Evolutionary conservation across 2,888 invertebrate genomes (phyloP), one percentile per base, ranked within the genome.

Genomic region (Chrysotoxum bicinctum): DNA sequence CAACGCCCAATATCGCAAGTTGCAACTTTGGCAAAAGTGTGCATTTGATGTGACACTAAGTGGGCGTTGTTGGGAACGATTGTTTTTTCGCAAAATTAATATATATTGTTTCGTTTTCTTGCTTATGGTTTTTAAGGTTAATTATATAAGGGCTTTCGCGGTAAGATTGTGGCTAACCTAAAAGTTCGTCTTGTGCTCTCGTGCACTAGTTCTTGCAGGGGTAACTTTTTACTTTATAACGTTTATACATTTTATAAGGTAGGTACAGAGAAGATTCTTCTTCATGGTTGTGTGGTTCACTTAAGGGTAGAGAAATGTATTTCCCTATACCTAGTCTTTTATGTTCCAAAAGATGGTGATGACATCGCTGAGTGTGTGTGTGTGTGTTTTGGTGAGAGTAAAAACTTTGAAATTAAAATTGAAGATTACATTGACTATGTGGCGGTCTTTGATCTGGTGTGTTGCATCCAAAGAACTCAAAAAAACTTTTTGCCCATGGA

Each of bases 321-420:
- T 85, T 73, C 60, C 81, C 69, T 81, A 81, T 73, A 72, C 73
- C 69, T 74, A 8, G 6, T 23, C 12, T 48, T 64, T 66, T 21
- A 77, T 76, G 64, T 37, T 77, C 43, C 43, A 81, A 77, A 85
- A 81, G 56, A 81, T 81, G 81, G 68, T 81, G 62, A 64, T 45
- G 64, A 45, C 64, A 64, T 64, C 30, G 50, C 14, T 52, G 30
- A 10, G n/a, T 40, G 35, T 58, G 19, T 58, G 35, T 35, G 12
- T 4, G 5, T 48, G 30, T 30, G 5, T 48, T 21, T 30, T 21
- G 32, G 40, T 54, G 52, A 50, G 64, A 48, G 62, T 21, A 72
- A 75, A 81, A 85, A 85, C 76, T 85, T 85, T 85, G 48, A 85
- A 85, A 85, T 85, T 81, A 76, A 81, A 81, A 85, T 80, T 75